Evolutionary conservation across 2,797 vertebrate genomes (phyloP).

Genomic region (Stomatorhinus walkeri): DNA sequence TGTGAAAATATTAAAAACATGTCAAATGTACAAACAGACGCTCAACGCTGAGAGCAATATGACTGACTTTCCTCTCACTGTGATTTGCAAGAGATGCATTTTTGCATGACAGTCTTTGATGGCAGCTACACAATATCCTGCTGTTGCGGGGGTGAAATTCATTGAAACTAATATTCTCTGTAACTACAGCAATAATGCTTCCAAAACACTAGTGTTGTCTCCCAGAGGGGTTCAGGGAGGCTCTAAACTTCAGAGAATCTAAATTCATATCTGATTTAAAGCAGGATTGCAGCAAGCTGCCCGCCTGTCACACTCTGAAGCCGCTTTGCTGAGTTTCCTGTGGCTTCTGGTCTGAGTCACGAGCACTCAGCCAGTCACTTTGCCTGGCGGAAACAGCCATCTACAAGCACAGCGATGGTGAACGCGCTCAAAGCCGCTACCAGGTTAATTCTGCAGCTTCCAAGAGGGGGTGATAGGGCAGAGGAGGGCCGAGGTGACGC

Average conservation of each 20-base stretch:
- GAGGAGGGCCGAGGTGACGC: background rate
- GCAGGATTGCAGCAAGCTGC: background rate
- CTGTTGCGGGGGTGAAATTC: background rate
- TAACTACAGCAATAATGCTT: background rate
- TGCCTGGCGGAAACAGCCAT: background rate
- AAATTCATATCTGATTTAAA: background rate
- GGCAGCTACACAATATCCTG: background rate
- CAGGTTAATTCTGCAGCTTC: background rate
- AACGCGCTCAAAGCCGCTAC: background rate
- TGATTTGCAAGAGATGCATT: background rate
- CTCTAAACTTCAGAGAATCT: background rate
- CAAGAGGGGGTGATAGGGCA: background rate
- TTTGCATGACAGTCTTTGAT: background rate
- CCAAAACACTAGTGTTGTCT: background rate
- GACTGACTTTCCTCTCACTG: background rate
- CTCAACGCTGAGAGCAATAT: background rate
- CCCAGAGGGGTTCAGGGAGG: background rate
- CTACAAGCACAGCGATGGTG: background rate
- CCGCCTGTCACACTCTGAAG: background rate
- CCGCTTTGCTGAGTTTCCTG: constrained; percentile 9
- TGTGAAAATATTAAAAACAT: background rate
- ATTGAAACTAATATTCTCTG: background rate
- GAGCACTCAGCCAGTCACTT: background rate
- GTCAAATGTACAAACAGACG: background rate
- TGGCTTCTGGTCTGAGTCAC: background rate